A percentile compares a stretch with the other conserved stretches of the same genome.
Conservation (phyloP, 1,140 invertebrate genomes). For the Trinorchestia longiramus region DNA sequence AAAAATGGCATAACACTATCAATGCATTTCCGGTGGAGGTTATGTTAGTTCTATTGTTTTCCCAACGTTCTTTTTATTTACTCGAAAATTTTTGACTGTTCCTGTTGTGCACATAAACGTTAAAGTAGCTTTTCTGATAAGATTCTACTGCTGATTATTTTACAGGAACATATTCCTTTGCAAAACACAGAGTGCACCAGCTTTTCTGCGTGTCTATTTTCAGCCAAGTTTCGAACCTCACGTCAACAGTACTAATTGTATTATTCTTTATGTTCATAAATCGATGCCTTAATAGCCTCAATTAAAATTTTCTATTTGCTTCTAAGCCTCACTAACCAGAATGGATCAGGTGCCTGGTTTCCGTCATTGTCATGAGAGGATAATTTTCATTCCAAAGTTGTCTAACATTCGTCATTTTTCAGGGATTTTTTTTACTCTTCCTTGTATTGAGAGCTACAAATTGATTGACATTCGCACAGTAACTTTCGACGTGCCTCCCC, state of each 20-base stretch:
- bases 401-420: constrained; percentile 12
- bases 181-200: background rate
- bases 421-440: constrained; percentile 49
- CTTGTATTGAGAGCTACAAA: constrained; percentile 55
- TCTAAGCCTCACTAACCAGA: background rate
- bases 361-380: background rate
- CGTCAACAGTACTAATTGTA: background rate
- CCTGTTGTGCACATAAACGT: background rate
- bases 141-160: background rate
- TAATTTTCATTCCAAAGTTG: background rate
- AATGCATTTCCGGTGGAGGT: too few relatives aligned
- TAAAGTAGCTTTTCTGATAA: background rate
- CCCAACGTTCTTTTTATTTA: too few relatives aligned
- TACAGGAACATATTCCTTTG: background rate
- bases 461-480: constrained; percentile 54
- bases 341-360: background rate
- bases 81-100: too few relatives aligned
- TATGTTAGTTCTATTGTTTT: too few relatives aligned
- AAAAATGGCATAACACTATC: too few relatives aligned
- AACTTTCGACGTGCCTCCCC: constrained; percentile 56
- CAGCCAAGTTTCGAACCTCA: background rate
- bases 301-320: background rate
- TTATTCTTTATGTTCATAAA: background rate
- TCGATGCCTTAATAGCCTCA: background rate
- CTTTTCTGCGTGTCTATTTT: background rate